These are phyloP conservation scores for Clarias magur DNA, from an alignment of 2,113 vertebrate species.

Conservation along the genomic window DNA sequence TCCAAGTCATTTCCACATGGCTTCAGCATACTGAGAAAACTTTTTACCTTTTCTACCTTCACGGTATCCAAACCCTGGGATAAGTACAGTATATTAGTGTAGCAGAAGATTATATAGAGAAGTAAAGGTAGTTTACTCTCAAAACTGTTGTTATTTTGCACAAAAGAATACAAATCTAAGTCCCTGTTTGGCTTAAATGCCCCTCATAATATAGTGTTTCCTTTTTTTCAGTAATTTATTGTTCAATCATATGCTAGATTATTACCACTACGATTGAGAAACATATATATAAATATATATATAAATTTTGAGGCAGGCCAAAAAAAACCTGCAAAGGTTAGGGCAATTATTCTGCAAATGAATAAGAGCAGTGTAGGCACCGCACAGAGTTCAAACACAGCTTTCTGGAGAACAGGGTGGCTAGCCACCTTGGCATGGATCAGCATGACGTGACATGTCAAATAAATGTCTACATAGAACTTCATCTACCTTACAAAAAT, in stretches of 20 bases:
- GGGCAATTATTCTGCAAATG: constrained; percentile 66
- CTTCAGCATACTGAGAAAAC: no score
- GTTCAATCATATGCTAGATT: constrained; percentile 44
- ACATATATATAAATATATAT: constrained; percentile 28
- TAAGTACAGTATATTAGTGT: no score
- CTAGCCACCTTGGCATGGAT: constrained; percentile 54
- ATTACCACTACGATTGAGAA: constrained; percentile 53
- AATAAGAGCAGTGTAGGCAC: constrained; percentile 65
- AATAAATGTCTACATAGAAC: constrained; percentile 66
- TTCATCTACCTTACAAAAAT: constrained; percentile 53
- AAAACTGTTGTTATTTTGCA: no score
- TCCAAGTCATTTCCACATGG: no score
- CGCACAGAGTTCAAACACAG: constrained; percentile 62
- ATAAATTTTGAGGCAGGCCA: constrained; percentile 46
- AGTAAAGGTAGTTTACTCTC: no score
- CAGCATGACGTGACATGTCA: constrained; percentile 66
- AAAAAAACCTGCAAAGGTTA: constrained; percentile 62
- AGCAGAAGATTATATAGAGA: no score
- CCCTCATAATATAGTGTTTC: neutral
- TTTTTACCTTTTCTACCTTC: no score
- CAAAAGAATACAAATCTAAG: neutral
- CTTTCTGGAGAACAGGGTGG: constrained; percentile 57
- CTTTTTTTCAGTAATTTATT: neutral
- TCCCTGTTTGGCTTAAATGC: no score
- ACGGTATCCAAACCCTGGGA: no score